These are phyloP conservation scores for Calidris pygmaea DNA, from an alignment of 2,113 vertebrate genomes.

Conservation along the genomic window DNA sequence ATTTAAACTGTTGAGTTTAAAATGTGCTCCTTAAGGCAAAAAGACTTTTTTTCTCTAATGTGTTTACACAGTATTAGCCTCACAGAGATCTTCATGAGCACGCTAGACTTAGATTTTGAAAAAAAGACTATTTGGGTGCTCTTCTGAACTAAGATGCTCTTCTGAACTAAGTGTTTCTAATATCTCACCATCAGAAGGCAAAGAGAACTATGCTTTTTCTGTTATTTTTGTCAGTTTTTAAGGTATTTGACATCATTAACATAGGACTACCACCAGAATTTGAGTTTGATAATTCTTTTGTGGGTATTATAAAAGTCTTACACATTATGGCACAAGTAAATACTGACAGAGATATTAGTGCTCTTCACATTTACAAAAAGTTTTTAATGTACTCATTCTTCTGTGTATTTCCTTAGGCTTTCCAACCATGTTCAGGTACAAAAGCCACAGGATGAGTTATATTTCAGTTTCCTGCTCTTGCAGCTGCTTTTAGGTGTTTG, in stretches of 20 bases:
- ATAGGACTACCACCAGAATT: background rate
- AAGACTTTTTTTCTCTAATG: background rate
- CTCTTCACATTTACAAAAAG: background rate
- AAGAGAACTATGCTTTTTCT: background rate
- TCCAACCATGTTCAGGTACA: background rate
- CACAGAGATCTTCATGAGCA: background rate
- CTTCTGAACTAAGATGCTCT: background rate
- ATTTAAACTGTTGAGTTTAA: background rate
- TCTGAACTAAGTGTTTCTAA: background rate
- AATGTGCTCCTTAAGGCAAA: background rate
- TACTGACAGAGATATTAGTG: background rate
- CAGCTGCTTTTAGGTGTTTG: background rate
- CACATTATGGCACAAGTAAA: background rate
- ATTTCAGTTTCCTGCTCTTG: background rate
- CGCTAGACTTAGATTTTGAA: background rate
- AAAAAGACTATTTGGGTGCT: background rate
- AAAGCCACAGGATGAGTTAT: background rate
- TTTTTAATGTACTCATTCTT: background rate
- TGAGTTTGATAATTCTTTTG: background rate
- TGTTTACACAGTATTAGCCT: background rate
- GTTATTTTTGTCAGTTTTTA: background rate
- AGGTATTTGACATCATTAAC: background rate
- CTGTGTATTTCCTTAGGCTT: background rate
- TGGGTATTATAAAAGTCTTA: background rate
- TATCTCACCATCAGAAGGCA: background rate